phyloP scores from a whole-genome alignment of 2,888 invertebrate genomes.

The Cinara cedri region DNA sequence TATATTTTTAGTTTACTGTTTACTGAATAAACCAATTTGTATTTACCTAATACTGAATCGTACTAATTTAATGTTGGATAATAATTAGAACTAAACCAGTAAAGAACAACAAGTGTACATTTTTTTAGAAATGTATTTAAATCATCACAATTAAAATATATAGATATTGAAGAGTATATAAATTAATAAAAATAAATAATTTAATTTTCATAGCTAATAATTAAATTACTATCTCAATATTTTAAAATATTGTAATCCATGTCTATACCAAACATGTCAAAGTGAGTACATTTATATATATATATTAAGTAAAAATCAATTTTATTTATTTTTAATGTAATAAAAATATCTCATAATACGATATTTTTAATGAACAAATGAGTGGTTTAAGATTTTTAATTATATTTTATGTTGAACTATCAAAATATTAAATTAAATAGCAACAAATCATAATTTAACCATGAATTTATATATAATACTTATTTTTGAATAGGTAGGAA shows the following conservation, averaged over 20 bases:
- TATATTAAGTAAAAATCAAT: no score
- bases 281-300: neutral
- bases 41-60: no score
- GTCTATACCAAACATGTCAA: no score
- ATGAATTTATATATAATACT: no score
- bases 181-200: neutral
- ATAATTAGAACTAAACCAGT: neutral
- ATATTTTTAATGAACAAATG: neutral
- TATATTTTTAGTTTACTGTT: no score
- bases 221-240: no score
- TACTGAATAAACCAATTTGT: neutral
- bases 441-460: no score
- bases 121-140: slow-evolving; percentile 6
- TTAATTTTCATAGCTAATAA: no score
- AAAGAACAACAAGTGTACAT: neutral
- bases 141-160: neutral
- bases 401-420: neutral
- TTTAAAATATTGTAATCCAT: no score
- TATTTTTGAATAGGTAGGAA: no score
- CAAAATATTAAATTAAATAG: no score
- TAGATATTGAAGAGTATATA: neutral
- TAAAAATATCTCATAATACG: neutral
- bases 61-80: neutral
- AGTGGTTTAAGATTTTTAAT: no score
- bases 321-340: neutral